These are phyloP conservation scores for Atopsyche davidsoni DNA, from an alignment of 1,140 invertebrate genomes.

Conservation along the genomic window DNA sequence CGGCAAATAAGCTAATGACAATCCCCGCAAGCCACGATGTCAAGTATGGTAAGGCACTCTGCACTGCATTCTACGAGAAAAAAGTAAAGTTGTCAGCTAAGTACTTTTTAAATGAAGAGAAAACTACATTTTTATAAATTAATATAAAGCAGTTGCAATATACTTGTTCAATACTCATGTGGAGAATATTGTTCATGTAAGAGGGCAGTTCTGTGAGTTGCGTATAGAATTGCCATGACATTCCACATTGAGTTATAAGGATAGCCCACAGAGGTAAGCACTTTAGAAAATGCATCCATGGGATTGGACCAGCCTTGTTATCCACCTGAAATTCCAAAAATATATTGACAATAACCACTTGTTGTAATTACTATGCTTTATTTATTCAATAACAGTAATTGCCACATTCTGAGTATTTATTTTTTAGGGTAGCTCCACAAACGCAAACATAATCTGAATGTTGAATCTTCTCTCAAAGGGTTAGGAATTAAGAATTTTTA, in stretches of 20 bases:
- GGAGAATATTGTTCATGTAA: slow-evolving; percentile 88
- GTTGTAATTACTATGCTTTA: too few relatives aligned
- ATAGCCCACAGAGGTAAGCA: slow-evolving; percentile 85
- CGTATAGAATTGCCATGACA: slow-evolving; percentile 93
- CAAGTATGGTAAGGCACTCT: slow-evolving; percentile 77
- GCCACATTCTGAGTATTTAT: too few relatives aligned
- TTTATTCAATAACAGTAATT: too few relatives aligned
- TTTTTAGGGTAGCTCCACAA: too few relatives aligned
- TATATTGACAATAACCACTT: too few relatives aligned
- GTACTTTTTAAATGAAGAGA: neutral
- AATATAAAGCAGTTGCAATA: slow-evolving; percentile 30
- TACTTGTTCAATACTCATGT: slow-evolving; percentile 79
- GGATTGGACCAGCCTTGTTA: slow-evolving; percentile 35
- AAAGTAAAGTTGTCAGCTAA: neutral
- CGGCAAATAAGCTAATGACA: slow-evolving; percentile 61
- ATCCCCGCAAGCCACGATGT: slow-evolving; percentile 65
- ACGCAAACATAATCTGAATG: too few relatives aligned
- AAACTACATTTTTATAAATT: slow-evolving; percentile 8
- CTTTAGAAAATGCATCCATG: slow-evolving; percentile 73
- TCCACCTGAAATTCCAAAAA: slow-evolving; percentile 1
- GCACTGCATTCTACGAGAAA: slow-evolving; percentile 62
- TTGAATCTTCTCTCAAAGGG: too few relatives aligned
- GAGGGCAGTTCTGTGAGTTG: slow-evolving; percentile 89
- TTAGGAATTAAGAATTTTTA: too few relatives aligned
- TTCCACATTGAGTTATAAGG: slow-evolving; percentile 80